Evolutionary conservation across 2,113 vertebrate species (phyloP).

Genomic region (Neolamprologus devosi): DNA sequence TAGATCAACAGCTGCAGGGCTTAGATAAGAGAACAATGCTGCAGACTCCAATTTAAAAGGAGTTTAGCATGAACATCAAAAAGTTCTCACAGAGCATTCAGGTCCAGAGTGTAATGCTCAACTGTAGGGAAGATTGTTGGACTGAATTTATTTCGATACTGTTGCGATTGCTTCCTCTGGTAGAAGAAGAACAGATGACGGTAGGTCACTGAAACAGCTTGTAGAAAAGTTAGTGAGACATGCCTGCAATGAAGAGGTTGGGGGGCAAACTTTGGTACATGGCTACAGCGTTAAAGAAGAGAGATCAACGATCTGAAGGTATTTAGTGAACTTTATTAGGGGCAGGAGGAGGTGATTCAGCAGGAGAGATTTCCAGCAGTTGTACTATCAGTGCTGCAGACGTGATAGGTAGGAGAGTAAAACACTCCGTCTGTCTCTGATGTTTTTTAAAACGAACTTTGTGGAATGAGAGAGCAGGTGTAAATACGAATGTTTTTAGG

Average conservation of each 20-base stretch:
- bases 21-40: neutral
- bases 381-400: neutral
- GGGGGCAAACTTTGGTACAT: neutral
- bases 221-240: neutral
- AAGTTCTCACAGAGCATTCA: neutral
- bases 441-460: neutral
- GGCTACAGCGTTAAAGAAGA: neutral
- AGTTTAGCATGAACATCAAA: neutral
- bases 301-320: neutral
- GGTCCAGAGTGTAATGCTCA: neutral
- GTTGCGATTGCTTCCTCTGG: neutral
- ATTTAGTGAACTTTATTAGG: neutral
- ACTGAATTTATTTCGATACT: fast-evolving
- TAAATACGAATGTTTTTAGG: neutral
- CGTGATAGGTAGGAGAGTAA: neutral
- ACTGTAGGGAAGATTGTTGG: neutral
- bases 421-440: neutral
- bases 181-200: neutral
- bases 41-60: neutral
- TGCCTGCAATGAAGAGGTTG: neutral
- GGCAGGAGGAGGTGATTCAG: neutral
- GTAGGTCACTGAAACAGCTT: neutral
- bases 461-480: neutral
- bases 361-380: neutral
- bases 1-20: neutral